Evolutionary conservation across 1,140 invertebrate species (phyloP).

Genomic region (Dreissena rostriformis): DNA sequence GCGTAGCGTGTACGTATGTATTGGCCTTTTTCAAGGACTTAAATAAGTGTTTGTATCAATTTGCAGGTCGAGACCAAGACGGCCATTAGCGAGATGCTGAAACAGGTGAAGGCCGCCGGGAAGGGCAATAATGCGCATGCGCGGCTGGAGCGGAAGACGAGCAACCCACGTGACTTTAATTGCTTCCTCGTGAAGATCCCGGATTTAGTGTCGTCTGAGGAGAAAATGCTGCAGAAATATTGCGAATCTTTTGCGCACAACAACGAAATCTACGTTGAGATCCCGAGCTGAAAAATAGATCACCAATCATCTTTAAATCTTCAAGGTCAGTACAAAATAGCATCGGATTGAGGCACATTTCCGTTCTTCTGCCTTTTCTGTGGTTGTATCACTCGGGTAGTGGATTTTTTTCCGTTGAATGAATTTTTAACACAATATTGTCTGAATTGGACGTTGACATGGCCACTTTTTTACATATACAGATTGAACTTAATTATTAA

Average conservation of each 20-base stretch:
- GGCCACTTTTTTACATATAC: too few relatives aligned
- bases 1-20: background rate
- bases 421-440: too few relatives aligned
- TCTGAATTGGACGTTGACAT: too few relatives aligned
- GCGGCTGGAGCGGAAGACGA: constrained; percentile 24
- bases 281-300: constrained; percentile 27
- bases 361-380: too few relatives aligned
- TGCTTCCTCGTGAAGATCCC: constrained; percentile 40
- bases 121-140: constrained; percentile 15
- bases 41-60: background rate
- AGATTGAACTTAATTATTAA: too few relatives aligned
- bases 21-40: background rate
- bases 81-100: constrained; percentile 4
- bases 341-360: background rate
- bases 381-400: too few relatives aligned
- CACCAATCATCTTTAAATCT: background rate
- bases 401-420: too few relatives aligned
- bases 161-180: constrained; percentile 40
- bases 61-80: constrained; percentile 34
- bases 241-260: background rate
- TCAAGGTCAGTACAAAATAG: background rate
- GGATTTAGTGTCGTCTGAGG: constrained; percentile 25
- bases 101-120: background rate
- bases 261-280: constrained; percentile 32
- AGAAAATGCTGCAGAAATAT: constrained; percentile 18